phyloP scores from a whole-genome alignment of 2,113 vertebrate genomes.

The Planiliza haematocheilus region DNA sequence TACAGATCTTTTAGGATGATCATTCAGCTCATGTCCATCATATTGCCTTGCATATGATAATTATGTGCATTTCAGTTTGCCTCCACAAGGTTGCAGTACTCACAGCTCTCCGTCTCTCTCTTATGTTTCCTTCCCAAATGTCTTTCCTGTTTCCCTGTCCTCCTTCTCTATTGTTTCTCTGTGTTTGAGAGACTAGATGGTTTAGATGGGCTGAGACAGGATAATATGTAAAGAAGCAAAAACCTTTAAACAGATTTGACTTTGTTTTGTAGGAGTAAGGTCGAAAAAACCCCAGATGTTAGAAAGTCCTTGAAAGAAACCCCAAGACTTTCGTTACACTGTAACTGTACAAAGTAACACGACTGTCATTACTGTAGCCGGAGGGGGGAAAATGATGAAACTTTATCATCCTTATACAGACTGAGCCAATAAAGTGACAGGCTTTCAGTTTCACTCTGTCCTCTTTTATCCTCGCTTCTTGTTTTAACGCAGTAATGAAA shows the following conservation, averaged over 20 bases:
- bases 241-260: background rate
- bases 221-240: slow-evolving; percentile 4
- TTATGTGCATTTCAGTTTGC: slow-evolving; percentile 2
- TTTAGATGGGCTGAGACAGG: slow-evolving; percentile 28
- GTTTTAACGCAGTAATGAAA: slow-evolving; percentile 11
- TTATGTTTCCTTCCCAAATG: background rate
- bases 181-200: slow-evolving; percentile 10
- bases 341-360: too few relatives aligned
- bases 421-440: too few relatives aligned
- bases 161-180: background rate
- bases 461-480: background rate
- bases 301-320: too few relatives aligned
- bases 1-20: too few relatives aligned
- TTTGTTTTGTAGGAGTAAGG: background rate
- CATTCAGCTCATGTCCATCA: background rate
- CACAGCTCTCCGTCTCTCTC: slow-evolving; percentile 13
- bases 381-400: slow-evolving; percentile 14
- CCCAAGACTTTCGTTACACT: too few relatives aligned
- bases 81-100: slow-evolving; percentile 38
- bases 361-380: slow-evolving; percentile 5
- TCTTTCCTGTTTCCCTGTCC: slow-evolving; percentile 1
- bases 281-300: too few relatives aligned
- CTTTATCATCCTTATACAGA: background rate
- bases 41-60: background rate
- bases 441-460: slow-evolving; percentile 1